Percentiles rank a stretch among this genome's conserved stretches.
These are phyloP conservation scores for Mamestra brassicae DNA, from an alignment of 2,888 invertebrate species.

Conservation along the genomic window DNA sequence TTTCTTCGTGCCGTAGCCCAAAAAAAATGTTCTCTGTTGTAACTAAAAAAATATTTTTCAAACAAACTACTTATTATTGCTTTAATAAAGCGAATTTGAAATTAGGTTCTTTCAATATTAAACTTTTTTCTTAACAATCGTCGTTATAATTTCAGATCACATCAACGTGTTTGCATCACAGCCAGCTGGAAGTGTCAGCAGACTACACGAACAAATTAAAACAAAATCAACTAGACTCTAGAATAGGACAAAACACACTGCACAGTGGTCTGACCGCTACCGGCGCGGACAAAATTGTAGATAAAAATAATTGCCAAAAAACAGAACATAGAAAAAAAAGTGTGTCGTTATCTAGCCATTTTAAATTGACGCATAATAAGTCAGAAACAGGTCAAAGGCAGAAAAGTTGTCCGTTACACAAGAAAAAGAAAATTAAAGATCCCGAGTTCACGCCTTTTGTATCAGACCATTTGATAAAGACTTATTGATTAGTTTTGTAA, in stretches of 20 bases:
- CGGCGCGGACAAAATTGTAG: slow-evolving; percentile 62
- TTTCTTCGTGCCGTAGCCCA: too few relatives aligned
- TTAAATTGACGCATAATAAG: slow-evolving; percentile 86
- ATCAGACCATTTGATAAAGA: slow-evolving; percentile 88
- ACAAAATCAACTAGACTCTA: slow-evolving; percentile 64
- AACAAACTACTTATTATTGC: too few relatives aligned
- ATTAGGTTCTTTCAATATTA: background rate
- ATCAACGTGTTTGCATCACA: slow-evolving; percentile 87
- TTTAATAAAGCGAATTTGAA: background rate
- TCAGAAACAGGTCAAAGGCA: slow-evolving; percentile 83
- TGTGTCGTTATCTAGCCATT: slow-evolving; percentile 81
- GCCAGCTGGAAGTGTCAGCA: slow-evolving; percentile 83
- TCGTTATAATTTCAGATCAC: slow-evolving; percentile 76
- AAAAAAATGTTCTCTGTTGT: too few relatives aligned
- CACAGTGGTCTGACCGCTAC: slow-evolving; percentile 55
- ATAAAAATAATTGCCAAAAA: slow-evolving; percentile 80
- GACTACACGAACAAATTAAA: slow-evolving; percentile 70
- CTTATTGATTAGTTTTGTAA: slow-evolving; percentile 78
- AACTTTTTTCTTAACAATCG: background rate
- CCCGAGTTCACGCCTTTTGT: slow-evolving; percentile 81
- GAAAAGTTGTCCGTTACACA: slow-evolving; percentile 84
- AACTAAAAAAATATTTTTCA: too few relatives aligned
- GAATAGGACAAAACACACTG: slow-evolving; percentile 48
- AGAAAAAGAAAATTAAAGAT: slow-evolving; percentile 84
- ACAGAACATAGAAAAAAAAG: slow-evolving; percentile 77